Conservation (phyloP, 2,888 invertebrate genomes). For the Trachelus iudaicus region DNA sequence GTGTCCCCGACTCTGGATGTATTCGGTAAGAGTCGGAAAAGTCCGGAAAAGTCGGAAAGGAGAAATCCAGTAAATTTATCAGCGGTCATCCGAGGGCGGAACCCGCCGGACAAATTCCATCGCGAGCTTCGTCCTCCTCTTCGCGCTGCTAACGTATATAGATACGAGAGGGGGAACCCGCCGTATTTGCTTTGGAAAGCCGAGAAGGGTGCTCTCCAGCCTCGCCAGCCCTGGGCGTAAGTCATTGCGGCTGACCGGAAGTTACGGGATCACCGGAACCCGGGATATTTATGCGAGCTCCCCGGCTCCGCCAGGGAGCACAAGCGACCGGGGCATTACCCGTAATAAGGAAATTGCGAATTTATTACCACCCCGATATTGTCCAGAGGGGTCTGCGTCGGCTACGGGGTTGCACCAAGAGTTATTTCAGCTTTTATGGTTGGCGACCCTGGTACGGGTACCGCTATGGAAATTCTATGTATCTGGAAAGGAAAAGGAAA, state of each 20-base stretch:
- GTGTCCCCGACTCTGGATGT: background rate
- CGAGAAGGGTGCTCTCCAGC: conserved; percentile 19
- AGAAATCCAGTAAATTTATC: conserved; percentile 63
- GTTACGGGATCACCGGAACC: conserved; percentile 66
- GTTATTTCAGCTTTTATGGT: conserved; percentile 64
- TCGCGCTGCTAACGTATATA: conserved; percentile 12
- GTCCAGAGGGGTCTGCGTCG: conserved; percentile 35
- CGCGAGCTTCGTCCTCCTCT: conserved; percentile 52
- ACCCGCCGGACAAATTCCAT: conserved; percentile 64
- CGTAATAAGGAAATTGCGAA: conserved; percentile 67
- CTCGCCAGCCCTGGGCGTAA: conserved; percentile 52
- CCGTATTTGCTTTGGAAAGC: conserved; percentile 14
- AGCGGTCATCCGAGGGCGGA: conserved; percentile 62
- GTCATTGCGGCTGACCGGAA: conserved; percentile 67
- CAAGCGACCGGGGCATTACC: conserved; percentile 63
- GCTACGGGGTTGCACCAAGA: conserved; percentile 46
- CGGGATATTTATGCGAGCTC: conserved; percentile 64
- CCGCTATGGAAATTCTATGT: too few species aligned
- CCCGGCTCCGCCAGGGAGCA: conserved; percentile 30
- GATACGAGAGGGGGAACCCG: conserved; percentile 12
- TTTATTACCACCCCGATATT: conserved; percentile 64
- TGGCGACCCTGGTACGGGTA: conserved; percentile 34
- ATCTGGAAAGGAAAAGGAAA: accelerated
- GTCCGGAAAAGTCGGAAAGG: conserved; percentile 26
- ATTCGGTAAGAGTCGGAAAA: background rate